phyloP scores from a whole-genome alignment of 2,797 vertebrate genomes.

The Petrocephalus schoutedeni region DNA sequence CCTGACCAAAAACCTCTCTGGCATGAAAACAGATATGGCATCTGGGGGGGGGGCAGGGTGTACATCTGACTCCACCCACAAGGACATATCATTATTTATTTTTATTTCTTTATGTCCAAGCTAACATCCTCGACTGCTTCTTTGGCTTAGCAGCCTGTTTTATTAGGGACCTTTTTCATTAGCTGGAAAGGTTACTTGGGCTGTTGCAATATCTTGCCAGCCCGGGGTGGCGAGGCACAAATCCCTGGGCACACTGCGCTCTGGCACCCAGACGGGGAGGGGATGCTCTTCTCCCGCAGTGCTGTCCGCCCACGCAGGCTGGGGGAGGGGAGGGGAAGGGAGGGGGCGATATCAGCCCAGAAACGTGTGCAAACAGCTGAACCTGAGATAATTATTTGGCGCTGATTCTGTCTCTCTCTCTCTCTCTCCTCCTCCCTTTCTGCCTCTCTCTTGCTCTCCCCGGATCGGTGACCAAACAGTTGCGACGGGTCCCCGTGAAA shows the following conservation, averaged over 20 bases:
- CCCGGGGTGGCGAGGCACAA: slow-evolving; percentile 20
- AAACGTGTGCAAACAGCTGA: slow-evolving; percentile 52
- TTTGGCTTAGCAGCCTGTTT: slow-evolving; percentile 48
- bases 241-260: slow-evolving; percentile 36
- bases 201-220: slow-evolving; percentile 43
- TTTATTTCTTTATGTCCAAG: background rate
- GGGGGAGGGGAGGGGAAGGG: background rate
- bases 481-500: slow-evolving; percentile 39
- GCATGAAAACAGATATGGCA: background rate
- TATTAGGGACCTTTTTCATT: slow-evolving; percentile 59
- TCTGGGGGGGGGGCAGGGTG: background rate
- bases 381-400: slow-evolving; percentile 65
- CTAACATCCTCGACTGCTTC: background rate
- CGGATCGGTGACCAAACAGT: slow-evolving; percentile 60
- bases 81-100: slow-evolving; percentile 24
- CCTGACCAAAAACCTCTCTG: background rate
- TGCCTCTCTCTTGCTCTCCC: slow-evolving; percentile 26
- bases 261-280: slow-evolving; percentile 44
- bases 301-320: slow-evolving; percentile 54
- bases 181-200: slow-evolving; percentile 60
- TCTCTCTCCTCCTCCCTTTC: slow-evolving; percentile 5
- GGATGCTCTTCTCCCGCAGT: slow-evolving; percentile 39
- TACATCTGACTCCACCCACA: slow-evolving; percentile 17
- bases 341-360: slow-evolving; percentile 55
- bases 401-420: slow-evolving; percentile 2